Evolutionary conservation across 2,888 invertebrate genomes (phyloP), one percentile per base, ranked within the genome.

Genomic region (Nomada flava): DNA sequence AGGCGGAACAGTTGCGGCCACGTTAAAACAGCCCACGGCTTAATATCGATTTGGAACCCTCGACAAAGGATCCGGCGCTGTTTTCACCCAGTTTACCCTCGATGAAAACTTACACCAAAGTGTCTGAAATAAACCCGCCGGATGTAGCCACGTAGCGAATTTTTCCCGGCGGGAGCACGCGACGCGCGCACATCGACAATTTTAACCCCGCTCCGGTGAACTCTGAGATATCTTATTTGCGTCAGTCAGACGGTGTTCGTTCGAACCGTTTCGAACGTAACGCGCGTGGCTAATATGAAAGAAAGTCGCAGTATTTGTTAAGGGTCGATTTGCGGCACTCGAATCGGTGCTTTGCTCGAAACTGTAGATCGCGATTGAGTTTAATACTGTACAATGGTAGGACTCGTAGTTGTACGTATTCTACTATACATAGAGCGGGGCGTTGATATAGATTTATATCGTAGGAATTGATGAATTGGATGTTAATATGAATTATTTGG

Each of bases 31-130:
- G 75, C 75, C 79, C 29, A 42, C 50, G 75, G 81, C 72, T 77
- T 77, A 73, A 87, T 85, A 86, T 86, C 81, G 85, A 86, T 87
- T 79, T 70, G 65, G 42, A 18, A 2, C 67, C 78, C 76, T 62
- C 64, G 57, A 86, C 79, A 82, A 86, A 87, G 85, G 78, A 80
- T 74, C 76, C 52, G 42, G 26, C 55, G 55, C 63, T 70, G 74
- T 68, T 67, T 76, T 53, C 72, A 53, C 50, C 71, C 68, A 55
- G 79, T 83, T 83, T 76, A 74, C 59, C 75, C 79, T 69, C 76
- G 44, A 78, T 64, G 76, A 67, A 69, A 85, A 80, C 75, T 83
- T 85, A 71, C 67, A 55, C 57, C 64, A 76, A 73, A 70, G 57
- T 75, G 69, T 72, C 57, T 23, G 75, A 79, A 82, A 76, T 76